Evolutionary conservation across 2,113 vertebrate genomes (phyloP), one percentile per base, ranked within the genome.

Genomic region (Cranoglanis bouderius): DNA sequence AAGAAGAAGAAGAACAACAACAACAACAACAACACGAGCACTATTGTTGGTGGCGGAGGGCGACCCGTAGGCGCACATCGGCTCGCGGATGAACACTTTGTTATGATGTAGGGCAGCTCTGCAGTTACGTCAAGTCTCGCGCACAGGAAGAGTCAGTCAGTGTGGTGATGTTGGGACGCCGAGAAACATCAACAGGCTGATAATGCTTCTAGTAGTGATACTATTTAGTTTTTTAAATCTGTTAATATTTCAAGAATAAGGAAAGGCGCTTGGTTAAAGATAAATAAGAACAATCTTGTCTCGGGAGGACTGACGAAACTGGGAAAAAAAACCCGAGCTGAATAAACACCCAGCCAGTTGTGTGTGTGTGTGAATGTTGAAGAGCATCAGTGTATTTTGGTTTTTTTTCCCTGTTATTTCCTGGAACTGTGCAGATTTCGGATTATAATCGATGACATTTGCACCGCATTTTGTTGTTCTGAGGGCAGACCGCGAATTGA

Each of bases 1-100:
- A 59, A 6, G 19, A 59, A 53, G 51, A 53, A 49, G n/a, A n/a
- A n/a, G n/a, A n/a, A n/a, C n/a, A n/a, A n/a, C 49, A 51, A 51
- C 55, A 57, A 57, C 55, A 57, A 57, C 21, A 51, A 40, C 0
- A 14, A 51, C 19, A 29, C 3, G 7, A 65, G 90, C 43, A 89
- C 89, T 91, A 89, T 49, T 19, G 43, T 51, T 13, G 57, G 43
- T 6, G 75, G 91, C 91, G 91, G 82, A 91, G 32, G 87, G 46
- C 43, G 65, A 38, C 35, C 21, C 74, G 51, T 0, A 2, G 51
- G 51, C 51, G 80, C 80, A 70, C 55, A 18, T 13, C 51, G 51
- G 12, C 43, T n/a, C 35, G 91, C 89, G 91, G 87, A 91, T 38
- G 88, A 70, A 89, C 82, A 86, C 78, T 18, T 43, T 55, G 78